phyloP scores from a whole-genome alignment of 2,113 vertebrate genomes.

The Origma solitaria region DNA sequence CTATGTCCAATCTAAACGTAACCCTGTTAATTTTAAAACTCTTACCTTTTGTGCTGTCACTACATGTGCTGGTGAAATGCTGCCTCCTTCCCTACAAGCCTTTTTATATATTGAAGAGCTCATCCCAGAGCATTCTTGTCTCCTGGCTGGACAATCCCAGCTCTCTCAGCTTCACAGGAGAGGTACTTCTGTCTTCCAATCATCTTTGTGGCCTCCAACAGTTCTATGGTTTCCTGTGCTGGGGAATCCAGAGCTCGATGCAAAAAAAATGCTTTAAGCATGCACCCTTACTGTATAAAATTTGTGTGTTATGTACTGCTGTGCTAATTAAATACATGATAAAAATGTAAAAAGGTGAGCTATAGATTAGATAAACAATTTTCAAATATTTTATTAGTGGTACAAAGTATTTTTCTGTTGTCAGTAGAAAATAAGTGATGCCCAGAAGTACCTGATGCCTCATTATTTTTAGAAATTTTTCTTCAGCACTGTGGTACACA shows the following conservation, averaged over 20 bases:
- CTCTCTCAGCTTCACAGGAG: neutral
- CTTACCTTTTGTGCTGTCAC: neutral
- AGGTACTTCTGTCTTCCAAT: rapidly evolving
- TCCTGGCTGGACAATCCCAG: neutral
- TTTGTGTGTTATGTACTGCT: neutral
- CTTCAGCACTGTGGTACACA: neutral
- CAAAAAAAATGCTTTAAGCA: neutral
- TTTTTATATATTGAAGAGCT: neutral
- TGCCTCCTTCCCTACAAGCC: rapidly evolving
- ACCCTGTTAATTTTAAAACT: neutral
- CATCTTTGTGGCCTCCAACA: neutral
- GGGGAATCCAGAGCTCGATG: neutral
- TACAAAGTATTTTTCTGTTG: neutral
- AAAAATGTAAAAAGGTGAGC: neutral
- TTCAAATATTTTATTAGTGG: neutral
- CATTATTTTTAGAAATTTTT: neutral
- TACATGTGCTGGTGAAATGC: neutral
- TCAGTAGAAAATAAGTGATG: neutral
- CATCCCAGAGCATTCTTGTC: neutral
- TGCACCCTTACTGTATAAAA: neutral
- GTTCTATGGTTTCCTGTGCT: neutral
- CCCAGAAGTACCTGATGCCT: neutral
- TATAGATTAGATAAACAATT: neutral
- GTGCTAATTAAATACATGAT: neutral
- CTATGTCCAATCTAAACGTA: neutral